Evolutionary conservation across 2,888 invertebrate genomes (phyloP).

Genomic region (Gari tellinella): DNA sequence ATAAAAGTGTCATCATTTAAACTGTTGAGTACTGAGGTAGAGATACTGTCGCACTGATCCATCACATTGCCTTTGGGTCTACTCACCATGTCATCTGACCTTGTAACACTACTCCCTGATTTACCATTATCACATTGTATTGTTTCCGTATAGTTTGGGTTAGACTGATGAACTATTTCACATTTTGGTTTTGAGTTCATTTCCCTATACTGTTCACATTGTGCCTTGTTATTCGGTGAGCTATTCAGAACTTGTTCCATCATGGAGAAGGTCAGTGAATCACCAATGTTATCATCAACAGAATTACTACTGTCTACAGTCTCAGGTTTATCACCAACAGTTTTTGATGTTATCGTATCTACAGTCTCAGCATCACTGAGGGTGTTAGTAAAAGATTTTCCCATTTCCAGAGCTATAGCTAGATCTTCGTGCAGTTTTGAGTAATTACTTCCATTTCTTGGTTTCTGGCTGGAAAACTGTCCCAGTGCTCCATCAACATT

Average conservation of each 20-base stretch:
- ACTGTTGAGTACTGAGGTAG: no score
- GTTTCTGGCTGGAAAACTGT: constrained; percentile 43
- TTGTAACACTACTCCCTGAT: no score
- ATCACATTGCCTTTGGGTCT: no score
- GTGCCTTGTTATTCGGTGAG: no score
- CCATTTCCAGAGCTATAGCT: constrained; percentile 86
- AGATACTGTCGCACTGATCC: no score
- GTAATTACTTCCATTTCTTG: neutral
- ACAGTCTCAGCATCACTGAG: constrained; percentile 24
- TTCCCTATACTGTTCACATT: no score
- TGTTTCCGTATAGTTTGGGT: no score
- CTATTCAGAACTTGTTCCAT: constrained; percentile 64
- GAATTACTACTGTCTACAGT: neutral
- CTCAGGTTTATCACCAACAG: constrained; percentile 3
- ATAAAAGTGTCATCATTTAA: no score
- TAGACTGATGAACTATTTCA: no score
- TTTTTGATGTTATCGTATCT: constrained; percentile 18
- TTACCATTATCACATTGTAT: no score
- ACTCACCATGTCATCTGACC: no score
- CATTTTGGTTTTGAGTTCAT: no score
- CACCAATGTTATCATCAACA: constrained; percentile 53
- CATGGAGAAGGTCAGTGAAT: constrained; percentile 76
- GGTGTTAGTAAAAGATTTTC: constrained; percentile 67
- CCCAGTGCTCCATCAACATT: constrained; percentile 18
- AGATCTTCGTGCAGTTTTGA: constrained; percentile 88